These are phyloP conservation scores for Aphodius sticticus DNA, from an alignment of 2,888 invertebrate species.

Conservation along the genomic window DNA sequence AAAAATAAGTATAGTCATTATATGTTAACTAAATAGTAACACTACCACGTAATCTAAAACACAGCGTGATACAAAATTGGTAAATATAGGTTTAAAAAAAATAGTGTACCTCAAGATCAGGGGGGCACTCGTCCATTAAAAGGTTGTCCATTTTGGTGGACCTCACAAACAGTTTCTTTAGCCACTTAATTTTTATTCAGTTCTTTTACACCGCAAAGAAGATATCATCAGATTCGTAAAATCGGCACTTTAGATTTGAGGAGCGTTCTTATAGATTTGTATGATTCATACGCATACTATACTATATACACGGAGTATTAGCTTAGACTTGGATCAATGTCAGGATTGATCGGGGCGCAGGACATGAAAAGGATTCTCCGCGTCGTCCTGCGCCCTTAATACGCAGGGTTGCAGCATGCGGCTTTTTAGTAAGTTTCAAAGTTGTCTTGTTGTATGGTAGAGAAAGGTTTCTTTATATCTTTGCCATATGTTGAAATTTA, in stretches of 20 bases:
- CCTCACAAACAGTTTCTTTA: conserved; percentile 44
- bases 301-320: background rate
- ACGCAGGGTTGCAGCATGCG: background rate
- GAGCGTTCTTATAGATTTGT: background rate
- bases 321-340: background rate
- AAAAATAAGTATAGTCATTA: too few species aligned
- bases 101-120: conserved; percentile 52
- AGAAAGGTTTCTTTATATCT: too few species aligned
- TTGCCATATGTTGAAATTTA: too few species aligned
- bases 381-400: background rate
- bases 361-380: background rate
- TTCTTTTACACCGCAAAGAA: conserved; percentile 23
- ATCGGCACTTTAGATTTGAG: background rate
- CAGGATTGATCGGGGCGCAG: background rate
- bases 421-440: background rate
- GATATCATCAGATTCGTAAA: background rate
- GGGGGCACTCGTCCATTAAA: conserved; percentile 55
- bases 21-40: too few species aligned
- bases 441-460: background rate
- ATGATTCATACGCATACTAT: background rate
- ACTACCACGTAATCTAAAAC: too few species aligned
- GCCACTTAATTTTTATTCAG: conserved; percentile 45
- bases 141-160: conserved; percentile 51
- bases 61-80: too few species aligned
- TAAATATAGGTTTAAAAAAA: background rate